Evolutionary conservation across 2,113 vertebrate genomes (phyloP), one percentile per base, ranked within the genome.

Genomic region (Chinchilla lanigera): DNA sequence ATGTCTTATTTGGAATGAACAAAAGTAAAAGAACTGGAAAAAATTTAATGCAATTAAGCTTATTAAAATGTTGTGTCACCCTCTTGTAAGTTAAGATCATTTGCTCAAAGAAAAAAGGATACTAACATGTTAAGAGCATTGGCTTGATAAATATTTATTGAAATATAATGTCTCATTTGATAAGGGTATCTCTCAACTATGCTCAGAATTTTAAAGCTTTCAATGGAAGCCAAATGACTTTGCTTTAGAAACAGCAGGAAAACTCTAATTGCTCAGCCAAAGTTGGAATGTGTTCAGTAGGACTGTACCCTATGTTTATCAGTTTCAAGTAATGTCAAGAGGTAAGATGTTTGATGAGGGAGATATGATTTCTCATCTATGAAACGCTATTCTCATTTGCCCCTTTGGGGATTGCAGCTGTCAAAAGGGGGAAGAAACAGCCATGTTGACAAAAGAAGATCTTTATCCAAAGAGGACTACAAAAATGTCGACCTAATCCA

Each of bases 91-190:
- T 86, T 92, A 92, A 93, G 60, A 90, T 17, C 26, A 89, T 95
- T 86, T 95, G 14, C 17, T 95, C 20, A 93, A 71, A 97, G 81
- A 81, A 94, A 93, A 93, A 90, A 96, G 78, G 47, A 93, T 58
- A 88, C 58, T 93, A 67, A 16, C 30, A 8, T 83, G 11, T 90
- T 52, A 95, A 78, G 65, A 94, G 44, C 33, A 85, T 33, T 73
- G 85, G 41, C 81, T 97, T 95, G 97, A 95, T 96, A 97, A 97
- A 94, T 97, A 98, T 95, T 97, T 97, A 96, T 96, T 93, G 94
- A 91, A 97, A 50, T 73, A 22, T 73, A 95, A 96, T 89, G 54
- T 91, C 19, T 60, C 56, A 73, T 96, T 97, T 94, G 90, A 69
- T 96, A 91, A 63, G 89, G 89, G 11, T 86, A 30, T 91, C 60